These are phyloP conservation scores for Malacoraja senta DNA, from an alignment of 2,797 vertebrate species.

Conservation along the genomic window DNA sequence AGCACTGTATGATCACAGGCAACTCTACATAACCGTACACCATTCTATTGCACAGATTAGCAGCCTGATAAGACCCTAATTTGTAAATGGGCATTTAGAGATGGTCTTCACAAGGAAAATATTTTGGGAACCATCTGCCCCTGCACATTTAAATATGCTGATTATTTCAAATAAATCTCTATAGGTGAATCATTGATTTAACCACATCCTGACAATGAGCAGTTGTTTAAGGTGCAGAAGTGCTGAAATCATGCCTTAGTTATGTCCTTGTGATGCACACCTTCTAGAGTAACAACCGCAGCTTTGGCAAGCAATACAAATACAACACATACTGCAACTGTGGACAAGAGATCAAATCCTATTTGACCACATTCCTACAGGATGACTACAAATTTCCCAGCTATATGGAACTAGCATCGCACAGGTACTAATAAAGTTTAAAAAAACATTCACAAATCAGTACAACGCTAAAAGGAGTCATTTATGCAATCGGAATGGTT, in stretches of 20 bases:
- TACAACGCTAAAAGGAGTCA: not conserved
- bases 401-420: not conserved
- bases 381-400: not conserved
- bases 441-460: not conserved
- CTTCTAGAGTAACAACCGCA: not conserved
- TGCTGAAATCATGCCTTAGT: not conserved
- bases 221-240: not conserved
- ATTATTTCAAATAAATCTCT: not conserved
- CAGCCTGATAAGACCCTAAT: not conserved
- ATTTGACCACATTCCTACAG: constrained; percentile 2
- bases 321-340: constrained; percentile 16
- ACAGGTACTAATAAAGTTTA: not conserved
- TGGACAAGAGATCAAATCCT: not conserved
- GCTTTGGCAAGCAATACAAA: not conserved
- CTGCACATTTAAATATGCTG: not conserved
- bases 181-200: not conserved
- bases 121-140: not conserved
- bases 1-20: not conserved
- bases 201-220: not conserved
- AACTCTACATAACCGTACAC: not conserved
- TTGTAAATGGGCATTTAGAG: not conserved
- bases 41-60: not conserved
- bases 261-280: not conserved
- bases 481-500: constrained; percentile 9
- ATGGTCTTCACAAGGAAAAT: not conserved